phyloP scores from a whole-genome alignment of 2,797 vertebrate species.

The Lycodopsis pacificus region DNA sequence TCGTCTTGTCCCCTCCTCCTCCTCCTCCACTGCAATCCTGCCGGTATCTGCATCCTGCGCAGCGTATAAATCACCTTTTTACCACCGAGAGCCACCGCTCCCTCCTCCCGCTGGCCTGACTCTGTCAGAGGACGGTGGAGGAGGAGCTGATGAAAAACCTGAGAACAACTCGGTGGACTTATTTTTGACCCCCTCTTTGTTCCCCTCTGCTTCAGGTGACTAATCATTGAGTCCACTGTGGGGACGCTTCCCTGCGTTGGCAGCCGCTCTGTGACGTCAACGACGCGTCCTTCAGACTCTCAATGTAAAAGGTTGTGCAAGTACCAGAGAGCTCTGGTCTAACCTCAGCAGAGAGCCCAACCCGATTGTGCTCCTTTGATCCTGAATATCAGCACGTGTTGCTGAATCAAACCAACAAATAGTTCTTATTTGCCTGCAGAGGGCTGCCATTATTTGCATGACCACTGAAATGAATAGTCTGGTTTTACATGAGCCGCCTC shows the following conservation, averaged over 20 bases:
- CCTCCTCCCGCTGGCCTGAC: constrained; percentile 48
- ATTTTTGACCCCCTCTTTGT: background rate
- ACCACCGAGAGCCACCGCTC: constrained; percentile 49
- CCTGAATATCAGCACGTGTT: background rate
- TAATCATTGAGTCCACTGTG: constrained; percentile 5
- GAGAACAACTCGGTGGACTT: constrained; percentile 7
- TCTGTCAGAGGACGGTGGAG: constrained; percentile 38
- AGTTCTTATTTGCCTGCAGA: background rate
- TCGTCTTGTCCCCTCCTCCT: background rate
- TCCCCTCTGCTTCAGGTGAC: constrained; percentile 15
- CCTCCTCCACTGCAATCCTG: constrained; percentile 40
- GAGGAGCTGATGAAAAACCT: constrained; percentile 45
- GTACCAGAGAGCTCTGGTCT: background rate
- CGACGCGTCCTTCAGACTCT: background rate
- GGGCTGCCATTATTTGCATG: no score
- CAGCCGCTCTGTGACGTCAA: constrained; percentile 1
- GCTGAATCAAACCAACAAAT: background rate
- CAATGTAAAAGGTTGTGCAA: background rate
- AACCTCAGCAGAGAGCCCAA: background rate
- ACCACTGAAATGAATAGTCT: background rate
- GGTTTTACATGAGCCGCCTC: background rate
- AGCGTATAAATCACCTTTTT: constrained; percentile 76
- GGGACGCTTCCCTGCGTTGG: background rate
- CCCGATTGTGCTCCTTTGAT: background rate
- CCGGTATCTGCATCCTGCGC: constrained; percentile 63